Evolutionary conservation across 2,113 vertebrate species (phyloP), one percentile per base, ranked within the genome.

Genomic region (Callionymus lyra): DNA sequence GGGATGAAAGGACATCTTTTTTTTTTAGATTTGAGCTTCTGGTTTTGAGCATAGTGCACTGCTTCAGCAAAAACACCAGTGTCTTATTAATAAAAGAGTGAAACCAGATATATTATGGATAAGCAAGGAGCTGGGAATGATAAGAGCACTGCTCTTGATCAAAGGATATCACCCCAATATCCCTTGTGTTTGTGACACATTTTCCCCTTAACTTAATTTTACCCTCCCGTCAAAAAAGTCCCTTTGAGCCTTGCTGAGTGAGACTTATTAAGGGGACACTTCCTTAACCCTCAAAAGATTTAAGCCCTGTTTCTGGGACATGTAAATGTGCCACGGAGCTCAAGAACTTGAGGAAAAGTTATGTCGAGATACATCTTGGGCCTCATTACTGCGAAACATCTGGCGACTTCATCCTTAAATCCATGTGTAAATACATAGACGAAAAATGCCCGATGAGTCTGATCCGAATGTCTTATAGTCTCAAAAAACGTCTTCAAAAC

Each of bases 41-140:
- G 8, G 21, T 27, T 27, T 11, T 39, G 45, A 48, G 53, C 38
- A 34, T 17, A 27, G 44, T 46, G 33, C 48, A 17, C 16, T 41
- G 18, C 55, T 47, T 32, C 38, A 32, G 48, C 41, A 49, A 47
- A 43, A 48, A 13, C 43, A 17, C 17, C n/a, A 33, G 31, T 44
- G 66, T 31, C 44, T 63, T 62, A 51, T 69, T 74, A 61, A 64
- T 58, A 61, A 58, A 42, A 69, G 52, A 13, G 54, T 45, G 55
- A 44, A 51, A 56, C 17, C 53, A 65, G 54, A 72, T 65, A 55
- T 74, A 73, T 77, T 68, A 73, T 71, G 59, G 70, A 72, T 73
- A 63, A 58, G 52, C 51, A 53, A 68, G 59, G 59, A 77, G 63
- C 76, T 69, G 58, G 56, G 39, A 54, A 48, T 43, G 63, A 57